Evolutionary conservation across 2,888 invertebrate species (phyloP).

Genomic region (Omphaloscelis lunosa): DNA sequence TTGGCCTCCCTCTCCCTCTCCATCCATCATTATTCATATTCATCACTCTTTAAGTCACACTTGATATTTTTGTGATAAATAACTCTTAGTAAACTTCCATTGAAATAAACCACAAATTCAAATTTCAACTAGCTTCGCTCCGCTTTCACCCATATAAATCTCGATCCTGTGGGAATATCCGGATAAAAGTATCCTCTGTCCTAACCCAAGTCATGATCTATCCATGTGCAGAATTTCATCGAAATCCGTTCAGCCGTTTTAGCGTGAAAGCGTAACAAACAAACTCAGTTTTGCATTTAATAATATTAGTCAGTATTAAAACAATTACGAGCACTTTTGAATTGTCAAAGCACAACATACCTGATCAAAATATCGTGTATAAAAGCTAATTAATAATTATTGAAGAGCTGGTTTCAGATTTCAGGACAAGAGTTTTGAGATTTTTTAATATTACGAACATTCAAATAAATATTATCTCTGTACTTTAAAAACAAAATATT

Average conservation of each 20-base stretch:
- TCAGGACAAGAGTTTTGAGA: neutral
- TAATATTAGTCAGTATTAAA: neutral
- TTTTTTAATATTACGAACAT: neutral
- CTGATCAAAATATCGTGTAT: neutral
- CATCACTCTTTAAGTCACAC: neutral
- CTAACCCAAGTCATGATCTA: too few relatives aligned
- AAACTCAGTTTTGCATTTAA: too few relatives aligned
- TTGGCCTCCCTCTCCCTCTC: neutral
- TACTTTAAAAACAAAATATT: neutral
- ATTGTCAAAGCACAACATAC: neutral
- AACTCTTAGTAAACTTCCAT: neutral
- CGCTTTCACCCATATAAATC: too few relatives aligned
- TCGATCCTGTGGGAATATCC: too few relatives aligned
- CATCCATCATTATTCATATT: neutral
- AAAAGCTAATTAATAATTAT: neutral
- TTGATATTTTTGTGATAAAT: neutral
- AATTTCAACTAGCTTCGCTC: neutral
- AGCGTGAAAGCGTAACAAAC: too few relatives aligned
- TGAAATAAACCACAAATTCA: neutral
- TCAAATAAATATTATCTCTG: neutral
- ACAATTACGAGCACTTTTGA: neutral
- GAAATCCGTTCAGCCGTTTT: too few relatives aligned
- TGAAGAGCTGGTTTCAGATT: neutral
- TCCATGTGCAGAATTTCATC: too few relatives aligned
- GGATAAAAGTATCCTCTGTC: too few relatives aligned